Evolutionary conservation across 1,140 invertebrate species (phyloP), one percentile per base, ranked within the genome.

Genomic region (Drosophila lowei): DNA sequence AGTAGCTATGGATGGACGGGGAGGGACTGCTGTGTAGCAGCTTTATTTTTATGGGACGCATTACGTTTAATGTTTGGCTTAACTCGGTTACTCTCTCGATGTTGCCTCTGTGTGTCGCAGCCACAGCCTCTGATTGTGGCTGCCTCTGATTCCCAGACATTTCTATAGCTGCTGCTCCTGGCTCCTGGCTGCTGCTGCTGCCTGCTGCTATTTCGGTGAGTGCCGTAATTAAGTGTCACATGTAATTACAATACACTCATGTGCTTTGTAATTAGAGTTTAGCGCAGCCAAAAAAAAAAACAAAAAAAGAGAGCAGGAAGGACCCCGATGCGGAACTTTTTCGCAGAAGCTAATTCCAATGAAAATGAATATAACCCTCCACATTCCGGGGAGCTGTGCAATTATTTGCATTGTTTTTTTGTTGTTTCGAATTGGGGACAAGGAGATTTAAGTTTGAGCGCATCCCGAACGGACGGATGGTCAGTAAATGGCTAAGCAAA

Each of bases 171-270:
- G 59, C 67, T 57, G 55, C 53, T 52, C n/a, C n/a, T n/a, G n/a
- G 21, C 49, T 79, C 59, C 42, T 67, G 42, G 53, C 48, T 72
- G 42, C 60, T 63, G n/a, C 47, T 72, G 23, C 56, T 46, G 56
- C 59, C 59, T 65, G 66, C 49, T 25, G 23, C 23, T 25, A 3
- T 77, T 77, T 61, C 59, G 71, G 68, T 75, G 70, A 86, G 73
- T 88, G 83, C 65, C 65, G 81, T 86, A 86, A 86, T 86, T 86
- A 86, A 86, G 83, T 86, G 83, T 86, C 83, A 86, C 83, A 88
- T 83, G 83, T 86, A 86, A 86, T 86, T 86, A 88, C 84, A 86
- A 86, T 88, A 86, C 83, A 86, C 83, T 86, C 86, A 86, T 84
- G 79, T 79, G 83, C 78, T 86, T 81, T 88, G 78, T 88, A 88